phyloP scores from a whole-genome alignment of 2,113 vertebrate genomes.

The Cottus gobio region DNA sequence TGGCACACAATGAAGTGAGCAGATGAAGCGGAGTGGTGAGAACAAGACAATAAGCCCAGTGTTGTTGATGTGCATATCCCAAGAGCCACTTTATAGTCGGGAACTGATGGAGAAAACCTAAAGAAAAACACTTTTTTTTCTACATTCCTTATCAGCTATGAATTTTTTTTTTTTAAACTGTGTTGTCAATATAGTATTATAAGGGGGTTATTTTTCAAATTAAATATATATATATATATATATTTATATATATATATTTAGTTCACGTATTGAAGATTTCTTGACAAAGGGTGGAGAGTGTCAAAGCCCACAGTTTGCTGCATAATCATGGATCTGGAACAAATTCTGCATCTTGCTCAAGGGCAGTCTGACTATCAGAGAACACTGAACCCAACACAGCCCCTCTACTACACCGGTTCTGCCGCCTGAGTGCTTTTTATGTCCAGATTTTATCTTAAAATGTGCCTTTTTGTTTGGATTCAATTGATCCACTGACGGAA shows the following conservation, averaged over 20 bases:
- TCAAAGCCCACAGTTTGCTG: constrained; percentile 10
- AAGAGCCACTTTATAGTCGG: constrained; percentile 50
- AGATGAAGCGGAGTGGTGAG: constrained; percentile 65
- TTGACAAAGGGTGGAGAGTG: neutral
- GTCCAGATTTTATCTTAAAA: constrained; percentile 7
- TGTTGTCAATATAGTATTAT: neutral
- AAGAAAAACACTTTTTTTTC: too few relatives aligned
- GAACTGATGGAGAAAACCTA: constrained; percentile 38
- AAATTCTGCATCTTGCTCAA: constrained; percentile 25
- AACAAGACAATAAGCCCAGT: constrained; percentile 64
- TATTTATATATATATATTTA: neutral
- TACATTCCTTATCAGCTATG: neutral
- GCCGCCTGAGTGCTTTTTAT: neutral
- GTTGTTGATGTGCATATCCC: constrained; percentile 47
- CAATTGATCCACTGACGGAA: neutral
- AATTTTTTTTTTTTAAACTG: neutral
- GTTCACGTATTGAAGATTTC: neutral
- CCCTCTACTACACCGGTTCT: neutral
- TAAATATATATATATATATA: neutral
- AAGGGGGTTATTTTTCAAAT: neutral
- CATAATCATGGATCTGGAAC: constrained; percentile 21
- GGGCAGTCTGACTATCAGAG: constrained; percentile 10
- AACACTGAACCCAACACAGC: constrained; percentile 5
- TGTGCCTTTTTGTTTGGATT: neutral
- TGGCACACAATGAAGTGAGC: constrained; percentile 60